Conservation (phyloP, 2,113 vertebrate genomes). For the Paratilapia polleni region DNA sequence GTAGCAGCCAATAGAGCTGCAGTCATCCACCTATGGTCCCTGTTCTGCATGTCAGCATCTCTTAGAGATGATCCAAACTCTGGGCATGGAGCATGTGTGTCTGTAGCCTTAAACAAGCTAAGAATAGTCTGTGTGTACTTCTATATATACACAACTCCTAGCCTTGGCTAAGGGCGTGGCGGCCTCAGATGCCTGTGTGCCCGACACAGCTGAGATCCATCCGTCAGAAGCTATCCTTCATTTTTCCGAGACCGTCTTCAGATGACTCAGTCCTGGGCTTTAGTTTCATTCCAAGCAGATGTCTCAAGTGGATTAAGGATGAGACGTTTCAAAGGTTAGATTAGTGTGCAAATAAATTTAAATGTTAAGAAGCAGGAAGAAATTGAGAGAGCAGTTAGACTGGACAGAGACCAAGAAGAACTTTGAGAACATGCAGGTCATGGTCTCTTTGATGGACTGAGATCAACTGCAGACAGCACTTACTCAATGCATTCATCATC, state of each 20-base stretch:
- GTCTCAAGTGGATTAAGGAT: conserved; percentile 14
- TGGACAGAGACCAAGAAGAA: not conserved
- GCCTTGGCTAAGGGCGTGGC: conserved; percentile 49
- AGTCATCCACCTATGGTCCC: conserved; percentile 30
- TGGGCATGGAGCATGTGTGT: conserved; percentile 40
- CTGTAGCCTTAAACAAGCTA: conserved; percentile 44
- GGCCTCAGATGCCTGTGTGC: conserved; percentile 19
- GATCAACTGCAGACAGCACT: not conserved
- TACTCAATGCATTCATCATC: conserved; percentile 7
- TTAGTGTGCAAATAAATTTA: conserved; percentile 5
- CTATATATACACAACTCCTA: conserved; percentile 52
- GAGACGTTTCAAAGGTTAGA: not conserved
- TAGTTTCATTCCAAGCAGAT: conserved; percentile 21
- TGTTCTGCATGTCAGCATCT: conserved; percentile 5
- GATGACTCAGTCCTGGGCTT: conserved; percentile 40
- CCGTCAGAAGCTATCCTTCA: conserved; percentile 20
- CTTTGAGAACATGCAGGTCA: not conserved
- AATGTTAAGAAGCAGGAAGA: not conserved
- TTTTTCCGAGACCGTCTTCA: conserved; percentile 36
- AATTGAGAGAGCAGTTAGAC: not conserved
- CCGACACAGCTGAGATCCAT: conserved; percentile 33
- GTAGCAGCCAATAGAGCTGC: conserved; percentile 34
- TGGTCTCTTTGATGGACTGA: not conserved
- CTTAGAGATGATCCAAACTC: conserved; percentile 27
- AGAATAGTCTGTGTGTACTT: conserved; percentile 55